Base-by-base conservation (phyloP, 2,888 invertebrate genomes). In the Prosapia bicincta region DNA sequence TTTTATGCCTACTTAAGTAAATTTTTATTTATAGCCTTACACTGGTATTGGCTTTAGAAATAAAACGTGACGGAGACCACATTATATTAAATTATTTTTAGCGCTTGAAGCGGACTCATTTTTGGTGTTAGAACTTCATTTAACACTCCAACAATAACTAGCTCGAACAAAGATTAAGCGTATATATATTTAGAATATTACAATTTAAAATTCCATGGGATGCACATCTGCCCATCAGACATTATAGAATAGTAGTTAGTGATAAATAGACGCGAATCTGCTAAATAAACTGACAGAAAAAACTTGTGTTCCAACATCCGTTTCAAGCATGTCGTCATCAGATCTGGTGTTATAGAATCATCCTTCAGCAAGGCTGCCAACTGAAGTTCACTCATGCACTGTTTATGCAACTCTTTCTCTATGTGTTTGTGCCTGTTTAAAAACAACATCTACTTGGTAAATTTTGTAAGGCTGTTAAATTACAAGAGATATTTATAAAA, bases 241-340 rank as follows among this genome's bases (percentile, higher is more conserved):
- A 96, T 88, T 69, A 98, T 93, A 0, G 96, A 95, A 84, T 96
- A 97, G 85, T 96, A 97, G 83, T 95, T 95, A 0, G 96, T 93
- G 73, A 97, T 91, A 83, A 92, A 92, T 2, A 98, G 85, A 81
- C 91, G 90, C 69, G 92, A 88, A 69, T 91, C 92, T 78, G 88
- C 86, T n/a, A 94, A 85, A 78, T 85, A 83, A 0, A 83, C 84
- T 24, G 83, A 83, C 30, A 91, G 82, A 67, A 85, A 81, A 26
- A 83, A 80, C 82, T 87, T 86, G 80, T 88, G 84, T 75, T 85
- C 82, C 9, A 96, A 85, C 73, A 98, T 85, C 67, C 91, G 88
- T 81, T 92, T 88, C 82, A 95, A 93, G 82, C 95, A 96, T 75
- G 90, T 85, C 77, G 96, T 96, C 97, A 97, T 97, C 78, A 93